These are phyloP conservation scores for Eulemur macaco DNA, from an alignment of 2,113 vertebrate species.

Conservation along the genomic window DNA sequence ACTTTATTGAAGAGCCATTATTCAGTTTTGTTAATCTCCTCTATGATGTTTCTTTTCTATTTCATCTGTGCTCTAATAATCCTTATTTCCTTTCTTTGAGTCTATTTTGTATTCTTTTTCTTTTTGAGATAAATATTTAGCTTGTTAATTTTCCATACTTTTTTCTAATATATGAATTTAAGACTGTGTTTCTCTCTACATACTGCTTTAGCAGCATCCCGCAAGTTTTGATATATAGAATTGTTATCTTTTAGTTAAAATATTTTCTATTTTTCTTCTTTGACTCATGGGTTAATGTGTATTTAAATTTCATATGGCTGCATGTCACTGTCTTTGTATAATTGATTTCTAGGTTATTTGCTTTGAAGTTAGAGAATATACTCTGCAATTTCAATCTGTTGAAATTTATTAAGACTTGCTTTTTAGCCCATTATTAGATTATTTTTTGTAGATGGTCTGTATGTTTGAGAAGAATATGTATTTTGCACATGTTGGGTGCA, in stretches of 20 bases:
- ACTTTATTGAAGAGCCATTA: neutral
- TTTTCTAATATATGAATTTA: neutral
- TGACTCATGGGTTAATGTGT: neutral
- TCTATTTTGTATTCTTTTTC: neutral
- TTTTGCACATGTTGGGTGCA: neutral
- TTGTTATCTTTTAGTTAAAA: neutral
- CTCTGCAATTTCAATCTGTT: neutral
- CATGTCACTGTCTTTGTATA: neutral
- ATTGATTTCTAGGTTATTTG: neutral
- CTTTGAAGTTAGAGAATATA: neutral
- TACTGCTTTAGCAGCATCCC: neutral
- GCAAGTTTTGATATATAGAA: neutral
- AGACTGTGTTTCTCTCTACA: neutral
- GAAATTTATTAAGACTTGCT: neutral
- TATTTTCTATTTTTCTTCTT: neutral
- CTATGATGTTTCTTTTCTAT: neutral
- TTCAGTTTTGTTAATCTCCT: neutral
- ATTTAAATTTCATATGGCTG: neutral
- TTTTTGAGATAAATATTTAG: neutral
- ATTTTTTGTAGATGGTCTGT: neutral
- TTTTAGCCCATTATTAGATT: neutral
- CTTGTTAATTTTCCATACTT: neutral
- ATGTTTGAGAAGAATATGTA: neutral
- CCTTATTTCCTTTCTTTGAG: neutral
- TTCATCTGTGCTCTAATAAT: neutral